A percentile compares a stretch with the other conserved stretches of the same genome.
phyloP scores from a whole-genome alignment of 2,113 vertebrate genomes.

The Ameiurus melas region DNA sequence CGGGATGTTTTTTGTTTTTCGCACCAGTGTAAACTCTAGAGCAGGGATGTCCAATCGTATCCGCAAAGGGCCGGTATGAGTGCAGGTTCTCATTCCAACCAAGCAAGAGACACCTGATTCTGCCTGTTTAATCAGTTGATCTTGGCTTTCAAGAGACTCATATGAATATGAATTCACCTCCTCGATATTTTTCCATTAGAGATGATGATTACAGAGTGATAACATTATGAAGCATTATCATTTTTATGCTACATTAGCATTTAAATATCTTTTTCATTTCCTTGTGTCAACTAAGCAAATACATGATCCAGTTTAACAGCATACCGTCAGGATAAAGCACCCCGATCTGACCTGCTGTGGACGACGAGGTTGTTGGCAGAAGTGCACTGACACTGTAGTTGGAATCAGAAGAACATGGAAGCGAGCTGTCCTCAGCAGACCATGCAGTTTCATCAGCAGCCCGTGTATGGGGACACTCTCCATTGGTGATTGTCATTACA shows the following conservation, averaged over 20 bases:
- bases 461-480: neutral
- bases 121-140: too few relatives aligned
- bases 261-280: neutral
- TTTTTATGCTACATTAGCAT: neutral
- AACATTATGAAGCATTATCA: neutral
- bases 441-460: neutral
- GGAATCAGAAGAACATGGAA: constrained; percentile 50
- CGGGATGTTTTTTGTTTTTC: neutral
- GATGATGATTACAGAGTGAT: neutral
- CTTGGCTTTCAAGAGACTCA: too few relatives aligned
- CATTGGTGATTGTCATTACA: neutral
- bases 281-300: neutral
- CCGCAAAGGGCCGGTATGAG: too few relatives aligned
- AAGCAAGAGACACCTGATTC: too few relatives aligned
- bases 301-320: neutral
- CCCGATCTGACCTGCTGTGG: constrained; percentile 36
- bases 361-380: constrained; percentile 35
- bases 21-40: neutral
- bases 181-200: neutral
- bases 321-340: neutral
- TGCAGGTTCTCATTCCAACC: too few relatives aligned
- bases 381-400: constrained; percentile 36
- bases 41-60: too few relatives aligned
- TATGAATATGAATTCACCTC: neutral
- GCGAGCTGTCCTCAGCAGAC: constrained; percentile 29